Base-by-base conservation (phyloP, 2,888 invertebrate genomes). In the Coleophora flavipennella region DNA sequence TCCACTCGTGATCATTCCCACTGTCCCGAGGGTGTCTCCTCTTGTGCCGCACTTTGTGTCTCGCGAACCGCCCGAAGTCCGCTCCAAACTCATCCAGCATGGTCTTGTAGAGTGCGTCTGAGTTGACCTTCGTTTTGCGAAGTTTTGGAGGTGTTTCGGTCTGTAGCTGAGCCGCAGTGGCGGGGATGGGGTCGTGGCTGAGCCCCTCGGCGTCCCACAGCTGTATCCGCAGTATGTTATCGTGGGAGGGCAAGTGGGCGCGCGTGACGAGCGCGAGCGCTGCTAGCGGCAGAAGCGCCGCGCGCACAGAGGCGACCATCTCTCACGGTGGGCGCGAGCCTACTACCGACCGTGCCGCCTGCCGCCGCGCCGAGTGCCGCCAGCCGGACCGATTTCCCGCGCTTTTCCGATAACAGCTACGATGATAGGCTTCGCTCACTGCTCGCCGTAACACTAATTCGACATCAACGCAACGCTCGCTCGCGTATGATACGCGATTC, bases 181-280 rank as follows among this genome's bases (percentile, higher is more conserved):
- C 55, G 14, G 77, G 73, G 38, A 72, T 54, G 14, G 78, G 73
- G 38, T 77, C 76, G 44, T 70, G 64, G 49, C 70, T 80, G 45
- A 83, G 67, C 1, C 85, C 84, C 52, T 84, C 83, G 33, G 71
- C 83, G 51, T 84, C 84, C 84, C 84, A 84, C 40, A 85, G 62
- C 48, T 84, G 84, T 58, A 84, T 74, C 58, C 83, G 61, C 12
- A 83, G 65, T 46, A 84, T 84, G 55, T 83, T 84, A 45, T 83
- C 83, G 65, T 78, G 81, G 46, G 83, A 83, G 50, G 75, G 57
- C 44, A 71, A 57, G 62, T 78, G 74, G 55, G 81, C 80, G 62
- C 73, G 67, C 61, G 70, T 54, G 57, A 70, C 67, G 68, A 80
- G 56, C 61, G 74, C 72, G 66, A 78, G 54, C 53, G 67, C 62